These are phyloP conservation scores for Drosophila virilis DNA, from an alignment of 1,140 invertebrate genomes.

Conservation along the genomic window DNA sequence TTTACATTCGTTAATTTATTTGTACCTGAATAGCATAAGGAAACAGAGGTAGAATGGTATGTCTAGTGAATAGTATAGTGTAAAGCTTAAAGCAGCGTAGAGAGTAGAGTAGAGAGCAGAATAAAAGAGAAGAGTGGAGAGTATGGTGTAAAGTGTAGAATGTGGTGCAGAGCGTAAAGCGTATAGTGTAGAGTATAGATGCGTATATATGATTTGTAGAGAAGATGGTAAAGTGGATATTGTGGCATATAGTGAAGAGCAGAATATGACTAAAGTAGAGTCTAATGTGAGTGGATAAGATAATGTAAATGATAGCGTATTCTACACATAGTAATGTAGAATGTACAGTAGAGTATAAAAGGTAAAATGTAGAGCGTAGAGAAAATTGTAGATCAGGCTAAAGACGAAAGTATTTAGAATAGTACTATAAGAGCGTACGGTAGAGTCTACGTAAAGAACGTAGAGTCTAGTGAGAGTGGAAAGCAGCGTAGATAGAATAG, in stretches of 20 bases:
- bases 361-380: background rate
- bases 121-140: too few relatives aligned
- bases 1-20: conserved; percentile 54
- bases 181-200: background rate
- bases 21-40: conserved; percentile 25
- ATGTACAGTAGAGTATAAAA: background rate
- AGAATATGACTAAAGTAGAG: too few relatives aligned
- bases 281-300: too few relatives aligned
- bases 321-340: too few relatives aligned
- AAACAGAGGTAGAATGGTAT: conserved; percentile 1
- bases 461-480: too few relatives aligned
- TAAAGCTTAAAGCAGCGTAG: background rate
- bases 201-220: background rate
- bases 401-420: too few relatives aligned
- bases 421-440: too few relatives aligned
- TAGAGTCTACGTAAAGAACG: too few relatives aligned
- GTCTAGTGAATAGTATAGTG: background rate
- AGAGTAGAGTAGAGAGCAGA: too few relatives aligned
- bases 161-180: background rate
- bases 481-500: background rate
- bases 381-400: too few relatives aligned
- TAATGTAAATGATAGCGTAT: too few relatives aligned
- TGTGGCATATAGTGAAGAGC: too few relatives aligned
- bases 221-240: background rate
- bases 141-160: background rate